Evolutionary conservation across 2,797 vertebrate species (phyloP).

Genomic region (Arremon brunneinucha): DNA sequence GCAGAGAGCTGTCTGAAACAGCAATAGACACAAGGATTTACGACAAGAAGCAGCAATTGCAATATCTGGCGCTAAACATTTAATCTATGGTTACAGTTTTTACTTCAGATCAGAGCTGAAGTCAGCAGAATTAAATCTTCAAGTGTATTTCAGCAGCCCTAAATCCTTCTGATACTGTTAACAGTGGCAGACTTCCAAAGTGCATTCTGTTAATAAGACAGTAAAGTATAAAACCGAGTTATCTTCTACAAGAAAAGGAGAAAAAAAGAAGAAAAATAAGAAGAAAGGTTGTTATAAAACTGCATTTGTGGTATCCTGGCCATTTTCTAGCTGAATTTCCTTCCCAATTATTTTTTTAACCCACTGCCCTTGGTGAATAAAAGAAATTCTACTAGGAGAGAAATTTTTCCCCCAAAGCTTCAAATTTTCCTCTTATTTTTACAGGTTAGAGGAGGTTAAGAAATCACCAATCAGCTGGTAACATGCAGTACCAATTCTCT

Average conservation of each 20-base stretch:
- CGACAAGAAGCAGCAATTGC: constrained; percentile 71
- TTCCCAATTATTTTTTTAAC: constrained; percentile 65
- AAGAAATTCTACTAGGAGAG: constrained; percentile 28
- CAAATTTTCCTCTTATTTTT: constrained; percentile 49
- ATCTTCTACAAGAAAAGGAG: constrained; percentile 67
- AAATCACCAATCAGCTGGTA: constrained; percentile 66
- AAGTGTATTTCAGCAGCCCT: constrained; percentile 77
- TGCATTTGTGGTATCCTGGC: constrained; percentile 38
- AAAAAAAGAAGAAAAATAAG: constrained; percentile 17
- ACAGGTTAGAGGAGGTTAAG: constrained; percentile 60
- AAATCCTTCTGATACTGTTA: constrained; percentile 83
- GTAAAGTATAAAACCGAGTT: constrained; percentile 79
- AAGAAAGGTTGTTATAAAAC: constrained; percentile 60
- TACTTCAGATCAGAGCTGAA: constrained; percentile 78
- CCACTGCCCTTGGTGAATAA: constrained; percentile 48
- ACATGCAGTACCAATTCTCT: constrained; percentile 58
- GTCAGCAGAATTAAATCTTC: constrained; percentile 83
- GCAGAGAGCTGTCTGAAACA: constrained; percentile 73
- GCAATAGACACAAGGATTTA: constrained; percentile 80
- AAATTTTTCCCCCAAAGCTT: constrained; percentile 24
- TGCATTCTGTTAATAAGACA: constrained; percentile 81
- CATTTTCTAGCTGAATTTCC: constrained; percentile 61
- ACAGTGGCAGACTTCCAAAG: constrained; percentile 79
- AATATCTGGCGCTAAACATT: constrained; percentile 80
- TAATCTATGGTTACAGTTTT: constrained; percentile 81